Conservation (phyloP, 2,113 vertebrate genomes). For the Stercorarius parasiticus region DNA sequence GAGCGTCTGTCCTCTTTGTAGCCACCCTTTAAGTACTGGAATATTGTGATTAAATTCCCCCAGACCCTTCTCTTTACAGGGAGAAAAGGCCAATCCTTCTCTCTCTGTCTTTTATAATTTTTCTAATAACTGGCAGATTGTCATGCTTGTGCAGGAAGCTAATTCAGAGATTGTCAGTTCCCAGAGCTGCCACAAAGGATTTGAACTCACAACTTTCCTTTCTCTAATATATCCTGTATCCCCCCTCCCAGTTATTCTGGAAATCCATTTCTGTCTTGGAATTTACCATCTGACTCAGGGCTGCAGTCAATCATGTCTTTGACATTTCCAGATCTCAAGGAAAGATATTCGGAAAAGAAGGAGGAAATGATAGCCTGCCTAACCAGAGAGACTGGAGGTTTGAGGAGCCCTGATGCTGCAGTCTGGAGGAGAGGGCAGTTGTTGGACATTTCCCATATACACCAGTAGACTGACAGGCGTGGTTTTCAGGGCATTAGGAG, state of each 20-base stretch:
- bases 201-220: not conserved
- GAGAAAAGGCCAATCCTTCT: not conserved
- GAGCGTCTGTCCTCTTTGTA: not conserved
- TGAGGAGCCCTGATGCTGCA: not conserved
- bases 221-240: not conserved
- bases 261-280: not conserved
- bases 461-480: not conserved
- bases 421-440: not conserved
- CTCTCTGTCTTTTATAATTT: not conserved
- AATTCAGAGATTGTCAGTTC: not conserved
- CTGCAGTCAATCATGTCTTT: not conserved
- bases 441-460: not conserved
- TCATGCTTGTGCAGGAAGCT: not conserved
- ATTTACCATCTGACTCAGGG: not conserved
- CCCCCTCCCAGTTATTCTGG: not conserved
- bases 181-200: not conserved
- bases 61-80: not conserved
- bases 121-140: not conserved
- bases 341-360: not conserved
- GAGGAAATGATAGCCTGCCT: rapidly evolving
- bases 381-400: not conserved
- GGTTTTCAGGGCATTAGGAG: not conserved
- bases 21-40: not conserved
- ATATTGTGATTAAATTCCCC: not conserved
- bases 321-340: not conserved